phyloP scores from a whole-genome alignment of 1,140 invertebrate species.

The Drosophila arawakana region DNA sequence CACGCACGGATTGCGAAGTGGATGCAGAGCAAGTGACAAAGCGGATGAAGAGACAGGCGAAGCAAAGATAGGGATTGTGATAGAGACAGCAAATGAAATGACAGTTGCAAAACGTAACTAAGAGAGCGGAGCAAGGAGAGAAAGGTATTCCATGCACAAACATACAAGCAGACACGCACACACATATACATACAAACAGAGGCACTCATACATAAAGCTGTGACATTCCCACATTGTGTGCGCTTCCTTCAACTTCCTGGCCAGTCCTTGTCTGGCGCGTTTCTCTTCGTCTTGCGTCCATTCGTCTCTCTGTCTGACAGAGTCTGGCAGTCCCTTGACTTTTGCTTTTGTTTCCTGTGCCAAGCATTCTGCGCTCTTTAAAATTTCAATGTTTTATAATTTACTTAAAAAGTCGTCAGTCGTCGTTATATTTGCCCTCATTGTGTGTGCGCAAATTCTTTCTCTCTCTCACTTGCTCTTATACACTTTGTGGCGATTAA shows the following conservation, averaged over 20 bases:
- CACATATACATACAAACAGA: constrained; percentile 9
- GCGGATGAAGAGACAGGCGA: not conserved
- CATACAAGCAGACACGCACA: not conserved
- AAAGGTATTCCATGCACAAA: not conserved
- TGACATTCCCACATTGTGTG: constrained; percentile 62
- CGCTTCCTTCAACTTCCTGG: constrained; percentile 56
- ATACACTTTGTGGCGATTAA: not conserved
- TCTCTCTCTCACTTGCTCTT: not conserved
- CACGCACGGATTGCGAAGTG: constrained; percentile 27
- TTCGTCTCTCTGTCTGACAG: constrained; percentile 7
- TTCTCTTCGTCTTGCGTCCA: too few relatives aligned
- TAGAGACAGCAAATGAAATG: constrained; percentile 23
- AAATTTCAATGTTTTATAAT: constrained; percentile 67
- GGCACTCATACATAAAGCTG: not conserved
- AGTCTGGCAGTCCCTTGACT: constrained; percentile 32
- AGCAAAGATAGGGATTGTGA: not conserved
- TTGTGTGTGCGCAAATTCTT: constrained; percentile 58
- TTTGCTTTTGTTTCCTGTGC: constrained; percentile 48
- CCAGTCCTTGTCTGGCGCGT: constrained; percentile 41
- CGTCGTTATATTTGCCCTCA: constrained; percentile 40
- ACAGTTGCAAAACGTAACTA: constrained; percentile 34
- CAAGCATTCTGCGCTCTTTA: constrained; percentile 3
- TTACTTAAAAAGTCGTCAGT: constrained; percentile 58
- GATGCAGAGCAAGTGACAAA: constrained; percentile 10
- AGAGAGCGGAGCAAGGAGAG: not conserved